Base-by-base conservation (phyloP, 2,113 vertebrate species). In the Hydrolagus affinis region DNA sequence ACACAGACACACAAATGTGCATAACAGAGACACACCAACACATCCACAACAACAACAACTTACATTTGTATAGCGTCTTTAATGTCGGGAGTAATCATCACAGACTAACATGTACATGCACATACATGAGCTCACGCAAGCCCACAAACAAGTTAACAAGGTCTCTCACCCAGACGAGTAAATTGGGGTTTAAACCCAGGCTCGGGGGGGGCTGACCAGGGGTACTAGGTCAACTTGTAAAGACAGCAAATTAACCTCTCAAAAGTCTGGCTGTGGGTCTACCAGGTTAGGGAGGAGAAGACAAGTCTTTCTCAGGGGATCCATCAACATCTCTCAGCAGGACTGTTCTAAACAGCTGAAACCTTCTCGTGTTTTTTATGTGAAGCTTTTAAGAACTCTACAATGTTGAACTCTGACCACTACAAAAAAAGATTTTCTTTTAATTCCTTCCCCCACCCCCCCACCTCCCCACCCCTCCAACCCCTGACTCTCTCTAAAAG, bases 181-280 rank as follows among this genome's bases (percentile, higher is more conserved):
- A 32, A 8, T 30, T 83, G 78, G 28, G 19, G 66, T 83, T 66
- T 32, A 83, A 64, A 80, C 77, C 19, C 62, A 66, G 21, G 15
- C 21, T 56, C 60, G 30, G 0, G 15, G 60, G 23, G 64, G 21
- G 21, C 28, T 62, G 15, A 66, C 78, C 28, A 1, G 77, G 28
- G 23, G 28, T 28, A 78, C 59, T 59, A 60, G 23, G 44, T 44
- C 44, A 83, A 11, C 78, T 32, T 83, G 78, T 83, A 83, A 83
- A 83, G 62, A 68, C 64, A 83, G 78, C 78, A 83, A 66, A 83
- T 83, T 83, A 83, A 83, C 62, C 78, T 83, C 78, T 30, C 30
- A 14, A 64, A 83, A 83, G 32, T 83, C 78, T 64, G 66, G 66
- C 25, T 83, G 12, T 28, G 66, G 78, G 78, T 83, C 78, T 62